Percentiles rank a stretch among this genome's conserved stretches.
These are phyloP conservation scores for Ferrisia virgata DNA, from an alignment of 2,888 invertebrate genomes.

Conservation along the genomic window DNA sequence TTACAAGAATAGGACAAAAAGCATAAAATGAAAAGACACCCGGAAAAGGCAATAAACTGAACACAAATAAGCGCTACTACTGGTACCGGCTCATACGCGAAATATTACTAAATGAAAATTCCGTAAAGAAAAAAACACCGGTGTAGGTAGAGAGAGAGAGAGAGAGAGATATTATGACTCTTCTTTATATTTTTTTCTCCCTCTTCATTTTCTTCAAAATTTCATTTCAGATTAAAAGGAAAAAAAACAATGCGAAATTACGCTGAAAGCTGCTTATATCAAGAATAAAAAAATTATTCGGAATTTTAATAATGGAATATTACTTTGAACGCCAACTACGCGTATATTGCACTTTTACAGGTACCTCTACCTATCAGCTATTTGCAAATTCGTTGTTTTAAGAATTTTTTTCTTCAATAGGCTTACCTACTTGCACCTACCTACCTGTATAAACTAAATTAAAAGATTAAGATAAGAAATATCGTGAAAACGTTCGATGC, in stretches of 20 bases:
- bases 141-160: too few relatives aligned
- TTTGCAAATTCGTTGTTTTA: background rate
- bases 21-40: slow-evolving; percentile 19
- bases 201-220: background rate
- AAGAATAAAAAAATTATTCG: background rate
- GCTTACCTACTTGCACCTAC: too few relatives aligned
- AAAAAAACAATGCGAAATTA: background rate
- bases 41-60: slow-evolving; percentile 24
- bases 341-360: too few relatives aligned
- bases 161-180: background rate
- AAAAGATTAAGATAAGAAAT: too few relatives aligned
- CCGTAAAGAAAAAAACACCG: background rate
- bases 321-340: background rate
- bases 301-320: background rate
- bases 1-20: slow-evolving; percentile 2
- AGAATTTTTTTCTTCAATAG: too few relatives aligned
- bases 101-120: slow-evolving; percentile 8
- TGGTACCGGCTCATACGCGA: background rate
- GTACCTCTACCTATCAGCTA: background rate
- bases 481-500: too few relatives aligned
- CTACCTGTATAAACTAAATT: too few relatives aligned
- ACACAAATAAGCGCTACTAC: background rate
- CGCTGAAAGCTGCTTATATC: background rate
- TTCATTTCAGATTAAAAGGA: background rate
- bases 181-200: background rate